Evolutionary conservation across 2,797 vertebrate species (phyloP).

Genomic region (Thamnophis elegans): DNA sequence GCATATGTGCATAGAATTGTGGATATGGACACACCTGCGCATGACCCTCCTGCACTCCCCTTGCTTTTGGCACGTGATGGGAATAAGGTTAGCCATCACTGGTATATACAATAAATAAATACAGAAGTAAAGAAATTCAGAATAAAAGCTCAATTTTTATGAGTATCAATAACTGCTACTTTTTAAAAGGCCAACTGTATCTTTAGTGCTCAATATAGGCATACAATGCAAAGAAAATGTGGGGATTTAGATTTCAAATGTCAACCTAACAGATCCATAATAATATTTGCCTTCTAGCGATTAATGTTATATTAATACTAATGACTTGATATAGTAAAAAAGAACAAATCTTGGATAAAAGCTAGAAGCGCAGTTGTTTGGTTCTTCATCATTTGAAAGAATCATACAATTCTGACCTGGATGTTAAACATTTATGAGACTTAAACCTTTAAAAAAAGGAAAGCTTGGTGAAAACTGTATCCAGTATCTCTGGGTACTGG

Average conservation of each 20-base stretch:
- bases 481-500: neutral
- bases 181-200: neutral
- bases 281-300: neutral
- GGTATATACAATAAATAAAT: neutral
- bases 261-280: neutral
- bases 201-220: neutral
- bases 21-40: no score
- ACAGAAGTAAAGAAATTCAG: neutral
- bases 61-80: no score
- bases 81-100: no score
- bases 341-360: neutral
- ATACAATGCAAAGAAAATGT: no score
- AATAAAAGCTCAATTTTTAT: neutral
- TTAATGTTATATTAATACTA: neutral
- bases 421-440: neutral
- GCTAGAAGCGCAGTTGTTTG: neutral
- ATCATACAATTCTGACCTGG: neutral
- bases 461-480: neutral
- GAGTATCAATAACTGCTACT: neutral
- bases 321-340: neutral
- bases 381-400: neutral
- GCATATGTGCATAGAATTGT: no score
- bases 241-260: neutral
- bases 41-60: no score
- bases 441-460: neutral